phyloP scores from a whole-genome alignment of 2,113 vertebrate genomes.

The Ceratotherium simum region DNA sequence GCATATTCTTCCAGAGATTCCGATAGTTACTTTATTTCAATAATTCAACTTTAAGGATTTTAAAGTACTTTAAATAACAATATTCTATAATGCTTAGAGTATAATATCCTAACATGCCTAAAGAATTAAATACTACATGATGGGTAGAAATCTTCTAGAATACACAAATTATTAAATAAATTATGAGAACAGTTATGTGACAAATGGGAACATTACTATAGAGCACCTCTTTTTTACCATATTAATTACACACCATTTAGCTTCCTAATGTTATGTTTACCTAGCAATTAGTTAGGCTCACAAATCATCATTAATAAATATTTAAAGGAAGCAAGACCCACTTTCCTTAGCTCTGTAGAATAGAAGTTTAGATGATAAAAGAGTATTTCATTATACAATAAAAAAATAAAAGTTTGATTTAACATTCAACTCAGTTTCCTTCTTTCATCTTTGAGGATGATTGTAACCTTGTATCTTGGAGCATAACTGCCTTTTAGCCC shows the following conservation, averaged over 20 bases:
- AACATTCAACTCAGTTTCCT: background rate
- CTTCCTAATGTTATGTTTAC: conserved; percentile 82
- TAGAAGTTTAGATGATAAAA: conserved; percentile 26
- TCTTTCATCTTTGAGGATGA: background rate
- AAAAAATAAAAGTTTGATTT: background rate
- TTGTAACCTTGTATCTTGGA: background rate
- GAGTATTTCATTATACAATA: background rate
- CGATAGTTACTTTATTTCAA: background rate
- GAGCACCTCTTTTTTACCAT: conserved; percentile 71
- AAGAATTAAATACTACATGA: conserved; percentile 65
- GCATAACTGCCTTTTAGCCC: background rate
- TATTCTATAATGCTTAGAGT: background rate
- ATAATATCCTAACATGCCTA: background rate
- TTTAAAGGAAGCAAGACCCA: conserved; percentile 71
- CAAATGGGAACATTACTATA: conserved; percentile 57
- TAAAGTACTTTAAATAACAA: conserved; percentile 33
- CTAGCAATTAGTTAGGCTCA: conserved; percentile 80
- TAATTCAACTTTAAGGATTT: conserved; percentile 23
- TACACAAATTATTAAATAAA: conserved; percentile 71
- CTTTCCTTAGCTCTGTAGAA: conserved; percentile 48
- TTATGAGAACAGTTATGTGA: conserved; percentile 73
- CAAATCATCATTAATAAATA: conserved; percentile 82
- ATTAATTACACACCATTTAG: conserved; percentile 83
- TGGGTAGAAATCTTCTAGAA: conserved; percentile 53
- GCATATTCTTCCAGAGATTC: background rate